Evolutionary conservation across 2,888 invertebrate species (phyloP), one percentile per base, ranked within the genome.

Genomic region (Polyommatus icarus): DNA sequence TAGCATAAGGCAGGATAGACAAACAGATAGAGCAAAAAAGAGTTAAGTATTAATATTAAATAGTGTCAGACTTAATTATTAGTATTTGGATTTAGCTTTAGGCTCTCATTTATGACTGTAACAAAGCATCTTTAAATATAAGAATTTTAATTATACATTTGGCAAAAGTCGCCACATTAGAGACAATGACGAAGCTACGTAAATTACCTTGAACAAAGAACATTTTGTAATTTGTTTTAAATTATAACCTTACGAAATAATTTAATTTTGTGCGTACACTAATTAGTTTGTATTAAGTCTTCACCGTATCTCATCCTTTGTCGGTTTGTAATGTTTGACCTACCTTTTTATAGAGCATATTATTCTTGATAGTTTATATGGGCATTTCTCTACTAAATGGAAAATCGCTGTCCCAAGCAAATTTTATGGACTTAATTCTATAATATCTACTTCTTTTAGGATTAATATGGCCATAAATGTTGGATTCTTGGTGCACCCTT

Each of bases 71-170:
- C 50, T 15, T 59, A 59, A 10, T 40, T 2, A 40, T 46, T 46
- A 46, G 40, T 40, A 40, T 40, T 10, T 10, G 10, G 46, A 46
- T 46, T 2, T 10, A 61, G 24, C 61, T 61, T 24, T 61, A 61
- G 10, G 24, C 20, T 61, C 67, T 67, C 29, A 32, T 29, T 29
- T 29, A 18, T 32, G 18, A 32, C 29, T 46, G 20, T 59, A 36
- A 32, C 20, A 29, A 57, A 72, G 59, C 29, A 78, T 78, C 76
- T 40, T 40, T 40, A 20, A 20, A 73, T 73, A 46, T 40, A 73
- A 73, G 40, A 73, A 73, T 73, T 46, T 73, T 73, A 73, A 46
- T 73, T 18, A 73, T 40, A 73, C 73, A 73, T 73, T 73, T 40
- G 73, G 73, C 40, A 73, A 46, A 73, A 73, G 73, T 73, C 73